Evolutionary conservation across 2,113 vertebrate genomes (phyloP).

Genomic region (Athene cunicularia): DNA sequence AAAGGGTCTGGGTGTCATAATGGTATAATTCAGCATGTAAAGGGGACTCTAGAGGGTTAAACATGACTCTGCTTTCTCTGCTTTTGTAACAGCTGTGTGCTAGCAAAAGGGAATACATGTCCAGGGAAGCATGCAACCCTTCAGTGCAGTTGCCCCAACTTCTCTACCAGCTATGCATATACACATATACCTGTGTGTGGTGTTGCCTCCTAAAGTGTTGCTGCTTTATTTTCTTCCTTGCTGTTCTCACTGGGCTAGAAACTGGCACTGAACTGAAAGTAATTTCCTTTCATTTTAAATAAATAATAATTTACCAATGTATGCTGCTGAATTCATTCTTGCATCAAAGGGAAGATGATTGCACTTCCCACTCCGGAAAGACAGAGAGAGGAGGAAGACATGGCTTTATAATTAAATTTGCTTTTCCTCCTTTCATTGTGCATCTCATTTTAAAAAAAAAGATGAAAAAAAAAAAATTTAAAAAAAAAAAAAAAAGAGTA

Average conservation of each 20-base stretch:
- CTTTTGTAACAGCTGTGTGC: not conserved
- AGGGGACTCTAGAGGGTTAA: not conserved
- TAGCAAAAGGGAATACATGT: not conserved
- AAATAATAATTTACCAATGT: conserved; percentile 7
- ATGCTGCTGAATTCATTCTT: not conserved
- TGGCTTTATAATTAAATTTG: conserved; percentile 18
- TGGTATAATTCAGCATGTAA: not conserved
- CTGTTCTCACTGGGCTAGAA: not conserved
- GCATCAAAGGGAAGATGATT: not conserved
- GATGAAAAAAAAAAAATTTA: not conserved
- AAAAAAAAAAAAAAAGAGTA: not conserved
- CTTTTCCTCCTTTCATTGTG: conserved; percentile 21
- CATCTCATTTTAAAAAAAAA: not conserved
- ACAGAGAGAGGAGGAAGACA: not conserved
- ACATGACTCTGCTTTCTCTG: not conserved
- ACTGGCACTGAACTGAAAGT: not conserved
- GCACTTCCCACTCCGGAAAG: not conserved
- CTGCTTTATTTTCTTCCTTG: not conserved
- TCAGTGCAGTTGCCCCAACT: not conserved
- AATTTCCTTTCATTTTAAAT: conserved; percentile 42
- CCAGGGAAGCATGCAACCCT: not conserved
- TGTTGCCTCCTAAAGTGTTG: not conserved
- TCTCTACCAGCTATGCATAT: not conserved
- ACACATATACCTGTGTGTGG: not conserved
- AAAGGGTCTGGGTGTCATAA: not conserved